A percentile compares a stretch with the other conserved stretches of the same genome.
These are phyloP conservation scores for Pseudolycoriella hygida DNA, from an alignment of 2,888 invertebrate species.

Conservation along the genomic window DNA sequence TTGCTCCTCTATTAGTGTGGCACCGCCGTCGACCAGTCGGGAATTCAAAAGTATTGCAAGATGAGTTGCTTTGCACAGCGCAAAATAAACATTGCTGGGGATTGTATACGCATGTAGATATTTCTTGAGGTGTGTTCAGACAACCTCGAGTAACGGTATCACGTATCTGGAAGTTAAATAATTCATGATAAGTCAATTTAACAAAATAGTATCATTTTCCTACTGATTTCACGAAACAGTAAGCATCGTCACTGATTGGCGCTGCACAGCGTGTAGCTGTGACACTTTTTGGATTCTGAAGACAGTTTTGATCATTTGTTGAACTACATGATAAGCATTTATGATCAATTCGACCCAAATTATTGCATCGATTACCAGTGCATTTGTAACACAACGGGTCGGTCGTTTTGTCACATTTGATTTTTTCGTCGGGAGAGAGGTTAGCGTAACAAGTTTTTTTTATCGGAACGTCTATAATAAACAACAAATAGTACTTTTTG, in stretches of 20 bases:
- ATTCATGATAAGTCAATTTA: background rate
- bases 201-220: background rate
- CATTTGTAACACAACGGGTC: conserved; percentile 2
- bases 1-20: background rate
- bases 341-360: conserved; percentile 3
- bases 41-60: conserved; percentile 1
- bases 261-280: background rate
- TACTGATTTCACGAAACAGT: conserved; percentile 1
- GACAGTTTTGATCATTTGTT: background rate
- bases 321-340: background rate
- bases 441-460: conserved; percentile 1
- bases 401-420: background rate
- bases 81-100: background rate
- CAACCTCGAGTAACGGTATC: background rate
- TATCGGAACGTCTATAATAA: conserved; percentile 1
- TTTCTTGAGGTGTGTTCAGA: background rate
- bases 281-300: background rate
- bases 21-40: conserved; percentile 2
- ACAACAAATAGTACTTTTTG: too few relatives aligned
- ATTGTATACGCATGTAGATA: background rate
- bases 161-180: background rate
- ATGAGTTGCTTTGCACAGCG: background rate
- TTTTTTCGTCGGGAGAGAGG: background rate
- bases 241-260: background rate
- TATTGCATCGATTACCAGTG: background rate